Evolutionary conservation across 2,797 vertebrate genomes (phyloP), one percentile per base, ranked within the genome.

Genomic region (Myioborus melanocephalus): DNA sequence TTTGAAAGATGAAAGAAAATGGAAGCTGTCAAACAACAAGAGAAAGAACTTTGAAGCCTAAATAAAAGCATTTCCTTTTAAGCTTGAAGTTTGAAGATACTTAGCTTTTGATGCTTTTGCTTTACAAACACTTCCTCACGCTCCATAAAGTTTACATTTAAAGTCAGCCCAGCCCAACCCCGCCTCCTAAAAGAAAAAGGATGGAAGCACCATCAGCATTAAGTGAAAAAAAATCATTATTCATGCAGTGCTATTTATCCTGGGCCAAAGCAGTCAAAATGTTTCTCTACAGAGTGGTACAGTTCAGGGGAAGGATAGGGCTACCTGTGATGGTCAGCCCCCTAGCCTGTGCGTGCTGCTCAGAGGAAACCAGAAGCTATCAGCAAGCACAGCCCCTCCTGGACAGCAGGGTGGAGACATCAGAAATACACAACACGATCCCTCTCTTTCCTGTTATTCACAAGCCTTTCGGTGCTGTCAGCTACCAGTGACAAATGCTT

Each of bases 391-490:
- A 91, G 85, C 59, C 88, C 78, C 95, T 95, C 89, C 87, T 75
- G 89, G 80, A 75, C 44, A 87, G 57, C 83, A 90, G 93, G 93
- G 94, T 92, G 92, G 92, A 93, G 92, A 60, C 0, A 0, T 72
- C 83, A 87, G 89, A 87, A 96, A 89, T 77, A 90, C 2, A 86
- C 91, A 77, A 43, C 83, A 59, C 2, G 26, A 82, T 90, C 89
- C 77, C n/a, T 82, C 93, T 91, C 70, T 95, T 97, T 97, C 96
- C 96, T 97, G 96, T 97, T 96, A 95, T 96, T 97, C 95, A 91
- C 41, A 41, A 72, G 66, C 52, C 57, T 77, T 83, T 72, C 1
- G 35, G 69, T 86, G 82, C 70, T 91, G 92, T 95, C 94, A 82
- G 73, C 94, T 88, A 12, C 41, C 79, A 88, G 77, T 94, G 94